These are phyloP conservation scores for Leptoteleia sp. DNA, from an alignment of 1,140 invertebrate genomes.

Conservation along the genomic window DNA sequence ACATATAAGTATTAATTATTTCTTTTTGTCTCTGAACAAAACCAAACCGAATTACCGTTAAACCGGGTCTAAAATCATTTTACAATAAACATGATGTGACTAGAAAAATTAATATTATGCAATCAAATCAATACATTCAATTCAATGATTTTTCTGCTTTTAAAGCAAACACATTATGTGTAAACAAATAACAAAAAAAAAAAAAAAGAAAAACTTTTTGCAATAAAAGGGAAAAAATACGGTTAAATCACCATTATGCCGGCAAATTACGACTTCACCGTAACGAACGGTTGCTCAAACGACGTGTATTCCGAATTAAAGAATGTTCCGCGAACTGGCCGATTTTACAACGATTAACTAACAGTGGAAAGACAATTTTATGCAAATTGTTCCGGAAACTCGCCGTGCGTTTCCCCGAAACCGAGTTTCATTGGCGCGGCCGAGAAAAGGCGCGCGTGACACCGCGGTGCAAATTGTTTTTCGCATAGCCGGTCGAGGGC, in stretches of 20 bases:
- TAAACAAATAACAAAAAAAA: too few relatives aligned
- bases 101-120: too few relatives aligned
- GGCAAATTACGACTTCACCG: neutral
- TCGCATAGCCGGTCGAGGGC: slow-evolving; percentile 16
- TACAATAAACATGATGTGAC: too few relatives aligned
- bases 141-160: too few relatives aligned
- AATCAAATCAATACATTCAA: too few relatives aligned
- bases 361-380: slow-evolving; percentile 38
- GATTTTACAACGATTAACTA: slow-evolving; percentile 28
- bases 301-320: slow-evolving; percentile 12
- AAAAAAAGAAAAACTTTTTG: neutral
- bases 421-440: slow-evolving; percentile 3
- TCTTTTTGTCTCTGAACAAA: too few relatives aligned
- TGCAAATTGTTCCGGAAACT: slow-evolving; percentile 49
- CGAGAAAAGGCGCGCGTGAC: slow-evolving; percentile 21
- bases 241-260: neutral
- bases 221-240: neutral
- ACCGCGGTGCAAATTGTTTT: slow-evolving; percentile 22
- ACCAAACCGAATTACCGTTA: too few relatives aligned
- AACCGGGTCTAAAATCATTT: too few relatives aligned
- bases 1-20: too few relatives aligned
- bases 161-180: too few relatives aligned
- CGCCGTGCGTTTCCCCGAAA: slow-evolving; percentile 23
- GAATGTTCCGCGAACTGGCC: slow-evolving; percentile 26
- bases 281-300: neutral